A percentile compares a stretch with the other conserved stretches of the same genome.
Conservation (phyloP, 2,797 vertebrate genomes). For the Tachyglossus aculeatus region DNA sequence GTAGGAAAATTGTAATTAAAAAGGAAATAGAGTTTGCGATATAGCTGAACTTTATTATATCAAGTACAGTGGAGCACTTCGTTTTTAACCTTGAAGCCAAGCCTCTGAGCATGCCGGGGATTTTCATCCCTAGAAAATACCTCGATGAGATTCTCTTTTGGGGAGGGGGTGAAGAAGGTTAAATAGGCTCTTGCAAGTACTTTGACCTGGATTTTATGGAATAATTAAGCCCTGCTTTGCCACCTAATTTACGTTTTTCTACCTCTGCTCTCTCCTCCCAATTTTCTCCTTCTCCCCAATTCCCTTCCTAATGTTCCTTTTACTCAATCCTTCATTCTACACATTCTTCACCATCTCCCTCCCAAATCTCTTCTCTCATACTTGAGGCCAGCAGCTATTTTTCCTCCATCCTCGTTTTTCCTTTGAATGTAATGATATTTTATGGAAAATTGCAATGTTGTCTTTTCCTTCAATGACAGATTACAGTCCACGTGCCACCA, state of each 20-base stretch:
- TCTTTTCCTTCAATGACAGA: slow-evolving; percentile 3
- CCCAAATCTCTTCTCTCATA: not conserved
- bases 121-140: slow-evolving; percentile 45
- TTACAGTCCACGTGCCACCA: not conserved
- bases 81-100: slow-evolving; percentile 57
- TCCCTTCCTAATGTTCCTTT: not conserved
- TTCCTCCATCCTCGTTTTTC: not conserved
- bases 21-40: slow-evolving; percentile 66
- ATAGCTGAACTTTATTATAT: slow-evolving; percentile 61
- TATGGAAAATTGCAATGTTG: not conserved
- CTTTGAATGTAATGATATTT: not conserved
- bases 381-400: not conserved
- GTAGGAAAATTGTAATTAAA: slow-evolving; percentile 70
- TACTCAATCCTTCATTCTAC: not conserved
- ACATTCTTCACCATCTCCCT: not conserved
- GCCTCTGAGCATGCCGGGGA: slow-evolving; percentile 34
- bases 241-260: slow-evolving; percentile 6
- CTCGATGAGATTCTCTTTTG: slow-evolving; percentile 13
- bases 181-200: slow-evolving; percentile 4
- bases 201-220: slow-evolving; percentile 26
- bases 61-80: slow-evolving; percentile 44
- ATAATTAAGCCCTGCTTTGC: slow-evolving; percentile 19
- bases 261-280: not conserved
- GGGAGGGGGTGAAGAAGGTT: not conserved
- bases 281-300: not conserved